Evolutionary conservation across 2,888 invertebrate genomes (phyloP), one percentile per base, ranked within the genome.

Genomic region (Drosophila pseudotakahashii): DNA sequence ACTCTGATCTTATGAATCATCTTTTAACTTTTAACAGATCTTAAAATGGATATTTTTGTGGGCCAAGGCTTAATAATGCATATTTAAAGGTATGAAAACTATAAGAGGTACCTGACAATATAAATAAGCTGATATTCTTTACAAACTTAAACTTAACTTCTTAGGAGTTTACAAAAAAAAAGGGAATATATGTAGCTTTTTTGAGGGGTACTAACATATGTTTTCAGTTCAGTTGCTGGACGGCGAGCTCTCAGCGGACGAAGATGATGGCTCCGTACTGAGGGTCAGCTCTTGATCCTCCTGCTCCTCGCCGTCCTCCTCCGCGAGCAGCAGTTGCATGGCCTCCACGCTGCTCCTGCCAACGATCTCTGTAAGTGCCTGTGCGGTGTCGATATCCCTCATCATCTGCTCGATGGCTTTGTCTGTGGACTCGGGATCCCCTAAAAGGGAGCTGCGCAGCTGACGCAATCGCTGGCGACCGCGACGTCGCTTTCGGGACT

Each of bases 361-460:
- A 1, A 75, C 23, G 16, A 75, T 3, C 6, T 71, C 78, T 0
- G 55, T 19, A 6, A 78, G 11, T 0, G 47, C 30, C 9, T 51
- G 54, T 0, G 26, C 71, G 1, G 13, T 26, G 2, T 44, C 45
- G 7, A 45, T 34, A 1, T 73, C 39, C 6, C 67, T 68, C 54
- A 81, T 55, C 45, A 86, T 13, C 23, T 63, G 45, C 6, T 57
- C 59, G 9, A 82, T 69, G 7, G 61, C 39, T 2, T 60, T 30
- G 13, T 78, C 73, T 44, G 14, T 58, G 11, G 32, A 9, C 2
- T 51, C 55, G 19, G 82, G 82, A 73, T 81, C 63, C 5, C 53
- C 79, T 67, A 84, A 64, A 0, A 86, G 74, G 10, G 44, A 44
- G 6, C 23, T 11, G 26, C 71, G 71, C 51, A 82, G 59, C 13